phyloP scores from a whole-genome alignment of 53 echinoderm and acorn worm genomes.

The Holothuria scabra region DNA sequence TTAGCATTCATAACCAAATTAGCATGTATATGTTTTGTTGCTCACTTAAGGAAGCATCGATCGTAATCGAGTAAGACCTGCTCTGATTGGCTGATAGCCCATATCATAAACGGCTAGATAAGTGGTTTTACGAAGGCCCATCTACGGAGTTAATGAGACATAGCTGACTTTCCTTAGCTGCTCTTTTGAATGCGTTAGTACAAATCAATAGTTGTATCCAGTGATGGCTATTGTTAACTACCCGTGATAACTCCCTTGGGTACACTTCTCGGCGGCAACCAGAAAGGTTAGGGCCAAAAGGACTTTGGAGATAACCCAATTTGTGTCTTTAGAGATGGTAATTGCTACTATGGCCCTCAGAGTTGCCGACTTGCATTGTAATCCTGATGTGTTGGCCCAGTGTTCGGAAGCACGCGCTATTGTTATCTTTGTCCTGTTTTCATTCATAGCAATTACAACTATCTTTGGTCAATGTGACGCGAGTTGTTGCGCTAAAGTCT shows the following conservation, averaged over 20 bases:
- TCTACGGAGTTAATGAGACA: slow-evolving; percentile 41
- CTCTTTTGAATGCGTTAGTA: slow-evolving; percentile 30
- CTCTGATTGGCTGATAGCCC: slow-evolving; percentile 15
- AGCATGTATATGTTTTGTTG: slow-evolving; percentile 43
- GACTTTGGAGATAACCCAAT: slow-evolving; percentile 65
- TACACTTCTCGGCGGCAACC: slow-evolving; percentile 59
- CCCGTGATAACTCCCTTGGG: slow-evolving; percentile 16
- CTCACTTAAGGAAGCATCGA: slow-evolving; percentile 33
- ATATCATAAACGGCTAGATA: slow-evolving; percentile 28
- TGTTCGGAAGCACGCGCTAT: slow-evolving; percentile 40
- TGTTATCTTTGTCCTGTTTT: slow-evolving; percentile 7
- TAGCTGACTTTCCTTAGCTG: slow-evolving; percentile 16
- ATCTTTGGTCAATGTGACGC: slow-evolving; percentile 19
- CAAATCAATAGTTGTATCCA: slow-evolving; percentile 32
- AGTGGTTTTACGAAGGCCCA: slow-evolving; percentile 45
- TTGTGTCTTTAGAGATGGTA: slow-evolving; percentile 53
- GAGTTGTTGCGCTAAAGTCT: slow-evolving; percentile 24
- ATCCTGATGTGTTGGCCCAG: slow-evolving; percentile 34
- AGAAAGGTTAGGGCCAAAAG: slow-evolving; percentile 65
- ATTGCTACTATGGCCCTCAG: slow-evolving; percentile 30
- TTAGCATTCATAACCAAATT: slow-evolving; percentile 50
- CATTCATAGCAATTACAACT: slow-evolving; percentile 44
- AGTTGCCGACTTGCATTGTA: slow-evolving; percentile 36
- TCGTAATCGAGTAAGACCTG: background rate
- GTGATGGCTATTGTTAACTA: background rate